A percentile compares a stretch with the other conserved stretches of the same genome.
These are phyloP conservation scores for Xiphias gladius DNA, from an alignment of 2,113 vertebrate species.

Conservation along the genomic window DNA sequence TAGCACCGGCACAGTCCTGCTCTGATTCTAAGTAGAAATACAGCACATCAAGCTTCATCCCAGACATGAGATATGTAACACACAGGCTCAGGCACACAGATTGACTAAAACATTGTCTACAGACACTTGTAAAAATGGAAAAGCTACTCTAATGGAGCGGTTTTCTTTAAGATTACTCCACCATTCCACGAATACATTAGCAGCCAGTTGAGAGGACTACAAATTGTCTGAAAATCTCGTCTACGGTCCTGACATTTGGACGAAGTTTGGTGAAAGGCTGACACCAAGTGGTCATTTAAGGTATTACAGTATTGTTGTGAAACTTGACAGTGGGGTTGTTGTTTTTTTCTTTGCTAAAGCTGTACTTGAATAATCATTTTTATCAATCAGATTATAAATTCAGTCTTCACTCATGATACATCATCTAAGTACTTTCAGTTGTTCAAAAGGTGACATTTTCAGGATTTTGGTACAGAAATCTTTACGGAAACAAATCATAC, in stretches of 20 bases:
- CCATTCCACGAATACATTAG: slow-evolving; percentile 20
- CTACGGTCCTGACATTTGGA: neutral
- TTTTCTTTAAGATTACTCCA: slow-evolving; percentile 25
- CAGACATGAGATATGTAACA: slow-evolving; percentile 33
- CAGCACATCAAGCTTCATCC: slow-evolving; percentile 50
- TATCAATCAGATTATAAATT: neutral
- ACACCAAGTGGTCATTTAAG: slow-evolving; percentile 48
- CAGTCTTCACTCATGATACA: neutral
- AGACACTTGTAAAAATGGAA: slow-evolving; percentile 22
- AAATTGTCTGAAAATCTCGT: neutral
- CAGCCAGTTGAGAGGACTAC: neutral
- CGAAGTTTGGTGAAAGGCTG: slow-evolving; percentile 38
- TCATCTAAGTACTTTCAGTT: neutral
- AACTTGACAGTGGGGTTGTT: neutral
- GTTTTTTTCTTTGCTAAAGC: neutral
- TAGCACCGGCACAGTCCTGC: slow-evolving; percentile 62
- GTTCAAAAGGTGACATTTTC: neutral
- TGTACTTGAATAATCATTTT: neutral
- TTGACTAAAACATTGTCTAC: slow-evolving; percentile 5
- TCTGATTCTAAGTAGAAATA: slow-evolving; percentile 45
- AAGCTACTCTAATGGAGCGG: slow-evolving; percentile 19
- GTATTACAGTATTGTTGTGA: neutral
- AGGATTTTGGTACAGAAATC: neutral
- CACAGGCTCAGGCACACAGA: slow-evolving; percentile 14
- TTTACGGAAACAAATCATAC: neutral